These are phyloP conservation scores for Clarias batrachus DNA, from an alignment of 2,113 vertebrate species.

Conservation along the genomic window DNA sequence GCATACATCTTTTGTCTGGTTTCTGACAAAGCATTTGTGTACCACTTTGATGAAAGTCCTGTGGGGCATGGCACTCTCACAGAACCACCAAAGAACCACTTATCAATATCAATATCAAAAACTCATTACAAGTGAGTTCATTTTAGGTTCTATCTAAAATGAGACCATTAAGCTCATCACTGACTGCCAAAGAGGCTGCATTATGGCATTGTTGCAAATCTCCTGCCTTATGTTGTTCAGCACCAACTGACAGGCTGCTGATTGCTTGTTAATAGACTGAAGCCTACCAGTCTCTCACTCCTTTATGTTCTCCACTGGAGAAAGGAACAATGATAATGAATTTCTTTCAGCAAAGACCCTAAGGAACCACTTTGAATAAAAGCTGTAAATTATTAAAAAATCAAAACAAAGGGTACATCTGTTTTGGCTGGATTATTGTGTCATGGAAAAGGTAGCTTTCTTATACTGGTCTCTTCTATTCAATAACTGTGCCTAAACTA, in stretches of 20 bases:
- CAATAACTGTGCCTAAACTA: background rate
- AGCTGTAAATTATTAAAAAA: constrained; percentile 30
- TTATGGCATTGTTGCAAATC: constrained; percentile 19
- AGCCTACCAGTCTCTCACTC: constrained; percentile 17
- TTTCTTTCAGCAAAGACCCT: constrained; percentile 35
- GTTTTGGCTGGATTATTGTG: constrained; percentile 8
- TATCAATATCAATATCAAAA: constrained; percentile 35
- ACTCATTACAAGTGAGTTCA: constrained; percentile 26
- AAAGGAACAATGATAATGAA: constrained; percentile 4
- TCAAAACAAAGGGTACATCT: constrained; percentile 37
- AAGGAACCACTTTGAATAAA: constrained; percentile 11
- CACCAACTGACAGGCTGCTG: constrained; percentile 14
- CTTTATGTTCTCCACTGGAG: constrained; percentile 22
- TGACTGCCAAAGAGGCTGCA: constrained; percentile 11
- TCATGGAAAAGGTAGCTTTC: constrained; percentile 1
- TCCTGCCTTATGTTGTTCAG: constrained; percentile 20
- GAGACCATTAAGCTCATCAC: constrained; percentile 27
- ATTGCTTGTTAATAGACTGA: constrained; percentile 38
- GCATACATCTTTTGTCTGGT: background rate
- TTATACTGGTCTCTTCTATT: background rate
- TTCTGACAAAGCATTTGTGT: constrained; percentile 34
- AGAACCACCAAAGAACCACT: constrained; percentile 27
- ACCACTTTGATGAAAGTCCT: constrained; percentile 38
- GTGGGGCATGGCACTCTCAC: constrained; percentile 29
- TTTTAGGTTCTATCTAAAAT: constrained; percentile 39